These are phyloP conservation scores for Eilema sororculum DNA, from an alignment of 2,888 invertebrate species.

Conservation along the genomic window DNA sequence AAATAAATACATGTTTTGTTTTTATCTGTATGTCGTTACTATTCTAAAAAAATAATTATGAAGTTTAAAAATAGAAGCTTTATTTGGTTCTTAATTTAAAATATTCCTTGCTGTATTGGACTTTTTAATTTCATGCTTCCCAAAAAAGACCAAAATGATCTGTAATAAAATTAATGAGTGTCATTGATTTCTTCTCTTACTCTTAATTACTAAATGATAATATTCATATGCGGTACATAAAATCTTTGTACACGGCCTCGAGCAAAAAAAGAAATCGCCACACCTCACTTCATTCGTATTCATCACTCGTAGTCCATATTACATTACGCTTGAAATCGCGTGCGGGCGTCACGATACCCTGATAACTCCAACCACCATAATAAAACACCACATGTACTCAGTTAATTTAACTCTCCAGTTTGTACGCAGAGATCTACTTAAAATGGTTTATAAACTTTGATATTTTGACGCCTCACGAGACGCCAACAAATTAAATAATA, in stretches of 20 bases:
- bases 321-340: slow-evolving; percentile 80
- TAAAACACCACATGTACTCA: slow-evolving; percentile 28
- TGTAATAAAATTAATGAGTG: slow-evolving; percentile 30
- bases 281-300: slow-evolving; percentile 78
- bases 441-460: slow-evolving; percentile 60
- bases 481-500: slow-evolving; percentile 80
- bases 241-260: slow-evolving; percentile 52
- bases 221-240: slow-evolving; percentile 49
- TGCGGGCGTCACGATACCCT: slow-evolving; percentile 70
- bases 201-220: slow-evolving; percentile 48
- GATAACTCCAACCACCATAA: slow-evolving; percentile 61
- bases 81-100: background rate
- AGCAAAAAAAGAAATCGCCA: slow-evolving; percentile 72
- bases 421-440: slow-evolving; percentile 40
- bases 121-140: background rate
- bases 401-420: slow-evolving; percentile 24
- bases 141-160: slow-evolving; percentile 25
- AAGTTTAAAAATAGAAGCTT: background rate
- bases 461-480: slow-evolving; percentile 79
- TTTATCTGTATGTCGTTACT: background rate
- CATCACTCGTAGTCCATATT: slow-evolving; percentile 78
- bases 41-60: background rate
- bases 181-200: slow-evolving; percentile 44
- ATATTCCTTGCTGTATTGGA: background rate
- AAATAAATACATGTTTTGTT: slow-evolving; percentile 16